These are phyloP conservation scores for Sinocyclocheilus rhinocerous DNA, from an alignment of 2,113 vertebrate genomes.

Conservation along the genomic window DNA sequence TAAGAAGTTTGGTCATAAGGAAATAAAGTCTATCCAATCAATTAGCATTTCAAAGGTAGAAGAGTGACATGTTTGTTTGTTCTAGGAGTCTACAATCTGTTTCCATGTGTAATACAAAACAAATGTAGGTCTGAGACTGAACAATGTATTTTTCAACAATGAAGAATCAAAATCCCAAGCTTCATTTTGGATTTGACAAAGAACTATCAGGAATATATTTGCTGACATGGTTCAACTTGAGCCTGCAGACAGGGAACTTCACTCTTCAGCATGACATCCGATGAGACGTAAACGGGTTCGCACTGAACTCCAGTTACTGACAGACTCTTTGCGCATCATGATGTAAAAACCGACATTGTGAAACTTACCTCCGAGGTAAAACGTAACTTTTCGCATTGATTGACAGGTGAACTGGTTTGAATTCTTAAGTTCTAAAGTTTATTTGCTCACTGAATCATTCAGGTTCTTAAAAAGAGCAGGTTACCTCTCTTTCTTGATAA, in stretches of 20 bases:
- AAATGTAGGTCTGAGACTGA: background rate
- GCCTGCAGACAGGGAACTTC: background rate
- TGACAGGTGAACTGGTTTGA: background rate
- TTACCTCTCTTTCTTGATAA: background rate
- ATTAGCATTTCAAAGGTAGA: slow-evolving; percentile 1
- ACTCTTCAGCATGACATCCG: background rate
- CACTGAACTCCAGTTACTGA: background rate
- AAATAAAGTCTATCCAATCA: background rate
- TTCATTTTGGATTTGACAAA: background rate
- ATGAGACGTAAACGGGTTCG: background rate
- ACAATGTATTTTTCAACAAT: background rate
- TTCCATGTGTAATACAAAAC: background rate
- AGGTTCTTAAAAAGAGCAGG: background rate
- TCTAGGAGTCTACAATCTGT: background rate
- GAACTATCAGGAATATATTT: background rate
- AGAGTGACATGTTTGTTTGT: background rate
- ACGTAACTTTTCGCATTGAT: background rate
- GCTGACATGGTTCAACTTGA: background rate
- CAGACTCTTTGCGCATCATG: background rate
- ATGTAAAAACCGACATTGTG: background rate
- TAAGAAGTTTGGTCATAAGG: background rate
- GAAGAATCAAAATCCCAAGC: background rate
- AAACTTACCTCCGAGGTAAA: background rate
- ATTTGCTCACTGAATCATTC: background rate
- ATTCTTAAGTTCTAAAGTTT: background rate